These are phyloP conservation scores for Carterocephalus palaemon DNA, from an alignment of 2,888 invertebrate genomes.

Conservation along the genomic window DNA sequence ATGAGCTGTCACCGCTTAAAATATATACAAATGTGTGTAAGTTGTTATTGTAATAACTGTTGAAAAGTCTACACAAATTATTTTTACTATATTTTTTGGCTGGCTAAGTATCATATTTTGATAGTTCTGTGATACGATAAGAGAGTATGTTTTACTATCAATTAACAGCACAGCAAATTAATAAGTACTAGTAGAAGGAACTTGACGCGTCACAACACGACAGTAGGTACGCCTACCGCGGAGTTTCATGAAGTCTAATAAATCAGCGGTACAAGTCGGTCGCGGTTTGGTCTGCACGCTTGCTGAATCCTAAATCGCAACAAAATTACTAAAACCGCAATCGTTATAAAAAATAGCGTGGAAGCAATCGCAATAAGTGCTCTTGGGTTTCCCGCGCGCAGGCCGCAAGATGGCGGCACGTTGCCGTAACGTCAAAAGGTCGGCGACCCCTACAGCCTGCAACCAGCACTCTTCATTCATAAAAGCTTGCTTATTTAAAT, in stretches of 20 bases:
- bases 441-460: constrained; percentile 34
- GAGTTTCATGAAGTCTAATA: constrained; percentile 7
- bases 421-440: constrained; percentile 34
- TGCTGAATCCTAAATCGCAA: constrained; percentile 36
- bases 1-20: too few species aligned
- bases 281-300: constrained; percentile 26
- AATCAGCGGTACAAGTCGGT: constrained; percentile 13
- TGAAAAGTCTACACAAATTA: too few species aligned
- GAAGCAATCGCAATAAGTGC: constrained; percentile 62
- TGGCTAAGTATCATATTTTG: too few species aligned
- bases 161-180: too few species aligned
- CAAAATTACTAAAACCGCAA: constrained; percentile 39
- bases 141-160: too few species aligned
- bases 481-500: constrained; percentile 31
- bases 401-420: constrained; percentile 41
- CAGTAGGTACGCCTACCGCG: too few species aligned
- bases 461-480: constrained; percentile 37
- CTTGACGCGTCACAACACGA: too few species aligned
- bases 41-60: too few species aligned
- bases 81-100: too few species aligned
- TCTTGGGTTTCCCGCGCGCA: constrained; percentile 58
- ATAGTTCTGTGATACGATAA: too few species aligned
- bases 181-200: too few species aligned
- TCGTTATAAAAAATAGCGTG: constrained; percentile 46
- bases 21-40: too few species aligned